Percentiles rank a stretch among this genome's conserved stretches.
phyloP scores from a whole-genome alignment of 1,140 invertebrate genomes.

The Tetramorium parvispinum region DNA sequence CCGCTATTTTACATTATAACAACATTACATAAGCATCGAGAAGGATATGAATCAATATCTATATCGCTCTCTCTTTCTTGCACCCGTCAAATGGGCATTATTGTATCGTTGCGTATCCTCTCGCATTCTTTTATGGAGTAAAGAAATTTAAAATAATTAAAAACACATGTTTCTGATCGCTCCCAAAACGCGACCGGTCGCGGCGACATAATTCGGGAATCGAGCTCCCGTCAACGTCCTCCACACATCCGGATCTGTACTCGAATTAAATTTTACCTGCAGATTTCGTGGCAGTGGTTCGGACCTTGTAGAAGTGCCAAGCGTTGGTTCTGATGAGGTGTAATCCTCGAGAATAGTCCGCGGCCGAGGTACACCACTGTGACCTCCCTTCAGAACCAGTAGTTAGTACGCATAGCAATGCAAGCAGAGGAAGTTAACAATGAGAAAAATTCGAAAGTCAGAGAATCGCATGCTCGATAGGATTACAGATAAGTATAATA shows the following conservation, averaged over 20 bases:
- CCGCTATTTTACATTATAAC: conserved; percentile 28
- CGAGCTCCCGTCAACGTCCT: conserved; percentile 12
- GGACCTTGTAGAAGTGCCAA: conserved; percentile 81
- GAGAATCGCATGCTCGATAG: conserved; percentile 66
- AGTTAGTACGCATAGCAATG: conserved; percentile 85
- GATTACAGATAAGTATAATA: conserved; percentile 16
- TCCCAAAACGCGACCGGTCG: conserved; percentile 14
- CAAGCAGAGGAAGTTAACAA: conserved; percentile 82
- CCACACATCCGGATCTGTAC: conserved; percentile 47
- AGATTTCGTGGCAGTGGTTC: conserved; percentile 83
- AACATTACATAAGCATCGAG: conserved; percentile 40
- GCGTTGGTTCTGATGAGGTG: conserved; percentile 81
- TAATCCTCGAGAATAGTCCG: conserved; percentile 85
- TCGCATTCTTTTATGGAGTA: conserved; percentile 21
- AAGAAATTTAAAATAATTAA: conserved; percentile 34
- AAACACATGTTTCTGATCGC: not conserved
- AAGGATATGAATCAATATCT: conserved; percentile 16
- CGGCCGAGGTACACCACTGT: conserved; percentile 83
- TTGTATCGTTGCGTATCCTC: conserved; percentile 27
- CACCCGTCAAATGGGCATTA: conserved; percentile 66
- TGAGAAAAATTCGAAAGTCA: conserved; percentile 77
- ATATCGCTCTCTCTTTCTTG: conserved; percentile 26
- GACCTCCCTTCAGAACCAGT: conserved; percentile 85
- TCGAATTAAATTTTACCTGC: conserved; percentile 82
- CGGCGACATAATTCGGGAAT: conserved; percentile 4